Evolutionary conservation across 2,113 vertebrate species (phyloP), one percentile per base, ranked within the genome.

Genomic region (Brienomyrus brachyistius): DNA sequence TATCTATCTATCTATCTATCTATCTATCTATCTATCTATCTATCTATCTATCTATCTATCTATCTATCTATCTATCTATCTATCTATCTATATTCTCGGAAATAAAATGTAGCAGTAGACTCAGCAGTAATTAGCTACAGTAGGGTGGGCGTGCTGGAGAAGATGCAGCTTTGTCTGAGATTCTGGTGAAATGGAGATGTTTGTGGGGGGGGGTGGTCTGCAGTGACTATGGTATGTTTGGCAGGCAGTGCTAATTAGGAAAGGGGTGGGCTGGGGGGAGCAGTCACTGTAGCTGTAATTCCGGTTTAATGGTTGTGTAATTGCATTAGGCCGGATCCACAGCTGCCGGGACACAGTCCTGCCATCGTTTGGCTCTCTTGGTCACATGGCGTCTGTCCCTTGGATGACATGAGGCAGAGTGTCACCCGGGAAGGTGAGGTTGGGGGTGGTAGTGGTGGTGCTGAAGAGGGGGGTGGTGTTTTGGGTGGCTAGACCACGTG

Each of bases 281-380:
- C 23, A 35, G 70, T 66, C 27, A 21, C 51, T 31, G 23, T n/a
- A 31, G 74, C 80, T 84, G 74, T 89, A 83, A 56, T 88, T 70
- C 23, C 62, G 62, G 43, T 88, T 70, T 70, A 88, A 89, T 89
- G 88, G 40, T 83, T 35, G 52, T 89, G 82, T 62, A 89, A 89
- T 89, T 27, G 7, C n/a, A 86, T 89, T 89, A 87, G 27, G 62
- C 85, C n/a, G 59, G 85, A 90, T 77, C 27, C 48, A 17, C 89
- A 87, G 83, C 48, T 87, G 85, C 66, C 54, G 13, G 1, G 23
- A 19, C 89, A 77, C 19, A 21, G 19, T 56, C 77, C 50, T 54
- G 31, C 21, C 15, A 77, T 87, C 31, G 59, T 10, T 85, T 31
- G 85, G 27, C 19, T 56, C 83, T 74, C 11, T 23, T 15, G 17